These are phyloP conservation scores for Melanostoma scalare DNA, from an alignment of 2,888 invertebrate species.

Conservation along the genomic window DNA sequence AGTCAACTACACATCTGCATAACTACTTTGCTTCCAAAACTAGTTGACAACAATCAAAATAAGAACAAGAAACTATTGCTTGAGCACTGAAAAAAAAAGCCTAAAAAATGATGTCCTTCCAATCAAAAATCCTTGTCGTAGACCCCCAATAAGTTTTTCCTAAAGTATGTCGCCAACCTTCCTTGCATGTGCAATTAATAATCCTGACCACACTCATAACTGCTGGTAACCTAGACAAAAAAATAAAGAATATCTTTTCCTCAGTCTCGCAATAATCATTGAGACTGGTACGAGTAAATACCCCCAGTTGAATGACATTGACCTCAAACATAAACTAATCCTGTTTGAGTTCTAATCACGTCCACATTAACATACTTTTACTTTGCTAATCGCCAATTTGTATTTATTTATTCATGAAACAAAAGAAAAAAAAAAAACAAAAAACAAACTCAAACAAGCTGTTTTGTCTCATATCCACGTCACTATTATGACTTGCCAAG, in stretches of 20 bases:
- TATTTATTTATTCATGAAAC: slow-evolving; percentile 62
- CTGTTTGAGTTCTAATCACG: slow-evolving; percentile 55
- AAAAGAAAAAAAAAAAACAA: slow-evolving; percentile 32
- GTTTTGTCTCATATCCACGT: slow-evolving; percentile 14
- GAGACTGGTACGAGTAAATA: slow-evolving; percentile 67
- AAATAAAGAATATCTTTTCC: slow-evolving; percentile 5
- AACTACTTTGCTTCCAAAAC: no score
- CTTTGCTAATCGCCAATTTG: slow-evolving; percentile 53
- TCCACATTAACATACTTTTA: slow-evolving; percentile 64
- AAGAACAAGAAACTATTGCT: no score
- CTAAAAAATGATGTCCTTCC: not conserved
- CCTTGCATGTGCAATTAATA: slow-evolving; percentile 23
- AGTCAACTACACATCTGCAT: no score
- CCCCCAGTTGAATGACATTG: slow-evolving; percentile 62
- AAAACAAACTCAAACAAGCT: slow-evolving; percentile 41
- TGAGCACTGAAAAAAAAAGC: not conserved
- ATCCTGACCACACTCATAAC: slow-evolving; percentile 51
- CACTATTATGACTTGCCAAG: slow-evolving; percentile 16
- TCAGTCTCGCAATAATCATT: slow-evolving; percentile 26
- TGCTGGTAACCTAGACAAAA: slow-evolving; percentile 43
- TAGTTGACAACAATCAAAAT: no score
- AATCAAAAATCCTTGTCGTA: slow-evolving; percentile 24
- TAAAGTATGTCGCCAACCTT: slow-evolving; percentile 31
- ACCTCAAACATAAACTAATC: slow-evolving; percentile 68
- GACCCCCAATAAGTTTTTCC: slow-evolving; percentile 24